phyloP scores from a whole-genome alignment of 2,113 vertebrate species.

The Cyanocitta stelleri region DNA sequence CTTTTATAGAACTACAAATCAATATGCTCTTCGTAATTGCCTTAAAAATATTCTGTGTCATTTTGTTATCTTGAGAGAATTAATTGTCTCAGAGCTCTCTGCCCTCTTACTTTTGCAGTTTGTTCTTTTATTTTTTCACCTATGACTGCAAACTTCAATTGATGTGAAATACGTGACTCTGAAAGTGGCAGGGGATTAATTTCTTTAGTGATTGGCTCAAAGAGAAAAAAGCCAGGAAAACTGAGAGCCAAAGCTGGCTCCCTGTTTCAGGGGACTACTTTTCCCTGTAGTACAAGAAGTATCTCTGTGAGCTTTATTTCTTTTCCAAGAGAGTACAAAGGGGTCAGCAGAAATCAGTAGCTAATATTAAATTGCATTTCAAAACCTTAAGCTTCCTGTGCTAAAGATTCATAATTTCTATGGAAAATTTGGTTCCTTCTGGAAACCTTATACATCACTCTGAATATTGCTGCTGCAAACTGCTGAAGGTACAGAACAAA shows the following conservation, averaged over 20 bases:
- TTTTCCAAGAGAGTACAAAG: background rate
- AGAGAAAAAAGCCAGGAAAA: background rate
- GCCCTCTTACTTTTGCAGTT: background rate
- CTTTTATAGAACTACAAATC: background rate
- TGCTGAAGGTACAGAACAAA: background rate
- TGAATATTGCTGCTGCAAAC: background rate
- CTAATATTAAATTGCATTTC: constrained; percentile 18
- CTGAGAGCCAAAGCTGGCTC: background rate
- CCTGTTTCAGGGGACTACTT: background rate
- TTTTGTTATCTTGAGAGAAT: background rate
- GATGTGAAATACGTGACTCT: background rate
- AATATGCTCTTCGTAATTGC: background rate
- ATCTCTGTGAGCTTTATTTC: background rate
- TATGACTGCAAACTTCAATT: background rate
- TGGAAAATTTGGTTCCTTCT: background rate
- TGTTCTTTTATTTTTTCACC: background rate
- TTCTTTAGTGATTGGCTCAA: background rate
- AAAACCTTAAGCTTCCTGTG: background rate
- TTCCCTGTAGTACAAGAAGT: background rate
- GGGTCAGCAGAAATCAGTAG: background rate
- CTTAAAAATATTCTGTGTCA: background rate
- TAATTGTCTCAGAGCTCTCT: background rate
- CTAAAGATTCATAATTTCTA: background rate
- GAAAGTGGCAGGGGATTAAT: background rate
- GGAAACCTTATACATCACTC: background rate